phyloP scores from a whole-genome alignment of 2,888 invertebrate species.

The Cordilura impudica region DNA sequence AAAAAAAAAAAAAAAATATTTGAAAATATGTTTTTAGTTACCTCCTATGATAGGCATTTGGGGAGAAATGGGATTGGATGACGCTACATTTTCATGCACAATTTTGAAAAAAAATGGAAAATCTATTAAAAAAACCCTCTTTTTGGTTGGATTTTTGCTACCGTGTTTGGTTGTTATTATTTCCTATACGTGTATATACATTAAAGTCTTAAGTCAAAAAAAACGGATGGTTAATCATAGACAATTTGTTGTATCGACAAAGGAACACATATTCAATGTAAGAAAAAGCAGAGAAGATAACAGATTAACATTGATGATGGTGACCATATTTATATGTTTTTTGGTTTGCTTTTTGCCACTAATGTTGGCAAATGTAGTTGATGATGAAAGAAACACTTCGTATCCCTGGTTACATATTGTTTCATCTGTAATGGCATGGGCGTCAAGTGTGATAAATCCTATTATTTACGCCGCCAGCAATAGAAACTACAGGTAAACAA shows the following conservation, averaged over 20 bases:
- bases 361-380: slow-evolving; percentile 92
- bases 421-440: slow-evolving; percentile 92
- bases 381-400: slow-evolving; percentile 83
- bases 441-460: slow-evolving; percentile 93
- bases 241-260: slow-evolving; percentile 71
- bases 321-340: slow-evolving; percentile 92
- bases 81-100: slow-evolving; percentile 91
- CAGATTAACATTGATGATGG: slow-evolving; percentile 91
- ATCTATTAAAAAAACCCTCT: slow-evolving; percentile 91
- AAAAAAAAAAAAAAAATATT: background rate
- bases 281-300: slow-evolving; percentile 83
- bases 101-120: slow-evolving; percentile 87
- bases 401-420: slow-evolving; percentile 89
- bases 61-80: slow-evolving; percentile 90
- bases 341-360: slow-evolving; percentile 91
- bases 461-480: slow-evolving; percentile 94
- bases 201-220: slow-evolving; percentile 86
- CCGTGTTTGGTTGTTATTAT: slow-evolving; percentile 91
- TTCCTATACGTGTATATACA: slow-evolving; percentile 92
- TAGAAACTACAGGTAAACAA: slow-evolving; percentile 83
- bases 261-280: slow-evolving; percentile 65
- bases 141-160: slow-evolving; percentile 88
- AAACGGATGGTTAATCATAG: slow-evolving; percentile 85
- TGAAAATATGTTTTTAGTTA: slow-evolving; percentile 79
- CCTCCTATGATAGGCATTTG: slow-evolving; percentile 89